Conservation (phyloP, 1,140 invertebrate species). For the Subanguina moxae region DNA sequence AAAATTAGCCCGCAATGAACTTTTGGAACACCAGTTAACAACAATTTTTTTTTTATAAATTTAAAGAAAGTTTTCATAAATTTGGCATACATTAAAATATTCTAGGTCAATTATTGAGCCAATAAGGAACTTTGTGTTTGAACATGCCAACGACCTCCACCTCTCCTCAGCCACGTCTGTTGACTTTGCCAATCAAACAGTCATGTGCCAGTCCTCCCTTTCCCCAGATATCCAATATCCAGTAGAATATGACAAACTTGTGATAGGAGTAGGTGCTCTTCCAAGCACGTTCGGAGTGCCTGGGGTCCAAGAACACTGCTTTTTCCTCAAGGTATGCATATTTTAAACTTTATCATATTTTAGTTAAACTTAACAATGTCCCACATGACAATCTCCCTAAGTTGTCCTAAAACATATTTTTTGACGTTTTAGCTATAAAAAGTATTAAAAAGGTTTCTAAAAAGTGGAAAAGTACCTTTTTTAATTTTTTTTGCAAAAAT, state of each 20-base stretch:
- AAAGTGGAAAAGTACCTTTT: too few species aligned
- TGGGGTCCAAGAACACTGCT: slow-evolving; percentile 60
- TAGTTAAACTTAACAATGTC: too few species aligned
- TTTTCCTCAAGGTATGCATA: slow-evolving; percentile 62
- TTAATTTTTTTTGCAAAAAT: too few species aligned
- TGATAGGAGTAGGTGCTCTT: slow-evolving; percentile 61
- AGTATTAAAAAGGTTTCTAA: too few species aligned
- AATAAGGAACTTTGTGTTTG: slow-evolving; percentile 60
- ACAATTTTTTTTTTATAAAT: neutral
- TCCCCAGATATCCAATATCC: slow-evolving; percentile 31
- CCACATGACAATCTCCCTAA: too few species aligned
- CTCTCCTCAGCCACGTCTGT: slow-evolving; percentile 56
- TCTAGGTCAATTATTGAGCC: slow-evolving; percentile 62
- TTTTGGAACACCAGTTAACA: neutral
- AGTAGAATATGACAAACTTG: slow-evolving; percentile 61
- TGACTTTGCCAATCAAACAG: slow-evolving; percentile 50
- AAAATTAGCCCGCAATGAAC: neutral
- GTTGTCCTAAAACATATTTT: neutral
- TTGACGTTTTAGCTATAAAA: too few species aligned
- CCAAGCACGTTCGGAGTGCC: slow-evolving; percentile 62
- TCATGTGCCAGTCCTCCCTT: slow-evolving; percentile 27
- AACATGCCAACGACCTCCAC: slow-evolving; percentile 59
- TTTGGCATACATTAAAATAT: neutral
- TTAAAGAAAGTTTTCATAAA: neutral
- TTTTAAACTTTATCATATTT: too few species aligned